phyloP scores from a whole-genome alignment of 1,140 invertebrate genomes.

The Ceratitis capitata region DNA sequence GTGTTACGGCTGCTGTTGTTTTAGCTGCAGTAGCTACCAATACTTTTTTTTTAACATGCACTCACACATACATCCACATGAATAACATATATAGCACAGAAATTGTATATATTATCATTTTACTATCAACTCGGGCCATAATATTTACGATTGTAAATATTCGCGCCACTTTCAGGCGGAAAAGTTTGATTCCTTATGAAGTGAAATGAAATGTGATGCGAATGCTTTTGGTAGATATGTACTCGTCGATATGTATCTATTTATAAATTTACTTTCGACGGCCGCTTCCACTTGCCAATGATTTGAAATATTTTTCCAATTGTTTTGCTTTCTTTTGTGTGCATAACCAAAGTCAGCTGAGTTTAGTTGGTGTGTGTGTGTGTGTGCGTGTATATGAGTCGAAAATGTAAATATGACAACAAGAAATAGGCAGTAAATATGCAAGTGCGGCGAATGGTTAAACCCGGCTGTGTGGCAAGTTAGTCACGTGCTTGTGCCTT shows the following conservation, averaged over 20 bases:
- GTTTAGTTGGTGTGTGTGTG: not conserved
- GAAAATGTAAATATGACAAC: no score
- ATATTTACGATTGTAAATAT: slow-evolving; percentile 4
- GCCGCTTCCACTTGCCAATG: not conserved
- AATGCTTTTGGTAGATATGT: not conserved
- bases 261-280: not conserved
- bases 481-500: slow-evolving; percentile 1
- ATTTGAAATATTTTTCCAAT: not conserved
- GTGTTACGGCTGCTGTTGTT: not conserved
- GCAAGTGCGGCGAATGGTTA: not conserved
- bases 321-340: not conserved
- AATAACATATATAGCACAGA: no score
- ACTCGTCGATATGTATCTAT: not conserved
- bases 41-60: not conserved
- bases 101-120: not conserved
- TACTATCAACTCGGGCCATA: slow-evolving; percentile 17
- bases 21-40: no score
- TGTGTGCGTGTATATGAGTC: no score
- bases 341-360: not conserved
- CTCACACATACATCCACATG: no score
- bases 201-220: not conserved
- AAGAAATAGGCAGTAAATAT: no score
- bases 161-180: not conserved
- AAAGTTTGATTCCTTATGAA: not conserved
- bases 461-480: not conserved